Conservation (phyloP, 2,113 vertebrate species). For the Cinclus cinclus region DNA sequence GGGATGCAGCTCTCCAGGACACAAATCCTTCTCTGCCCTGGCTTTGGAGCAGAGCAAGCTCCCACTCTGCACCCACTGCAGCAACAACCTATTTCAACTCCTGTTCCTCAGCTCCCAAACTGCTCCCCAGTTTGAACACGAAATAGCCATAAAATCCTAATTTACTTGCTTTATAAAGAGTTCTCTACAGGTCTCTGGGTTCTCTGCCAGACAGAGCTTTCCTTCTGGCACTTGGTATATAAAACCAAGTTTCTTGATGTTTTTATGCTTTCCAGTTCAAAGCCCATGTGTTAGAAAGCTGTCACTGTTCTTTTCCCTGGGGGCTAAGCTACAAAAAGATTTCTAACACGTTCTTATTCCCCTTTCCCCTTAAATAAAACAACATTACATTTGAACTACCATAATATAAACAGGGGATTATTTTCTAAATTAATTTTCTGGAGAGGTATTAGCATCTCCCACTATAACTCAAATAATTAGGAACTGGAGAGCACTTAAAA, state of each 20-base stretch:
- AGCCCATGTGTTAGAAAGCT: not conserved
- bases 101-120: not conserved
- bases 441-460: not conserved
- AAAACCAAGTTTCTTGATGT: constrained; percentile 1
- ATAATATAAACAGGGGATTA: not conserved
- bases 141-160: constrained; percentile 1
- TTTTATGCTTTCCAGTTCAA: constrained; percentile 21
- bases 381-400: not conserved
- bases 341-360: not conserved
- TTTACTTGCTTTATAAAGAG: not conserved
- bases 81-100: not conserved
- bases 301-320: not conserved
- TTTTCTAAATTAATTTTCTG: constrained; percentile 29
- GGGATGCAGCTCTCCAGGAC: not conserved
- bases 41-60: not conserved
- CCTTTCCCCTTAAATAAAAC: not conserved
- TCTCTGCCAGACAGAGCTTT: not conserved
- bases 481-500: not conserved
- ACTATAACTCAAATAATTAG: not conserved
- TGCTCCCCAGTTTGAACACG: not conserved
- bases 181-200: not conserved
- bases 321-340: not conserved
- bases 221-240: not conserved
- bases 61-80: not conserved
- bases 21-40: not conserved